These are phyloP conservation scores for Melanerpes aurifrons DNA, from an alignment of 2,113 vertebrate genomes.

Conservation along the genomic window DNA sequence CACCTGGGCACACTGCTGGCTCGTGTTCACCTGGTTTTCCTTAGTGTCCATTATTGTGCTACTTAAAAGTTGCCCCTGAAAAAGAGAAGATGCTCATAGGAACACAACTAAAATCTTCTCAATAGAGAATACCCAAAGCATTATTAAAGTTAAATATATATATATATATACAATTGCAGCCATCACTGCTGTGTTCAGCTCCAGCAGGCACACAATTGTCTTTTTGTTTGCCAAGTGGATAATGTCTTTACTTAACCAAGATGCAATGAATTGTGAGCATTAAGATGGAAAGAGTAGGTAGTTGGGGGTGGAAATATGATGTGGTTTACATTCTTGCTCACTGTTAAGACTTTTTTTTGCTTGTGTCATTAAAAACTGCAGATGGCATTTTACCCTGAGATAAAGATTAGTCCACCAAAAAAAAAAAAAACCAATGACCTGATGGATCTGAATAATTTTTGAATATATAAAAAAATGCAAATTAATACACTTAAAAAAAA, in stretches of 20 bases:
- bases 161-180: neutral
- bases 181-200: neutral
- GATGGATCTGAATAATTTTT: neutral
- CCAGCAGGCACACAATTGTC: neutral
- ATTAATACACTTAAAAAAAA: neutral
- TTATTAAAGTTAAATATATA: neutral
- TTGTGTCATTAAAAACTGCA: neutral
- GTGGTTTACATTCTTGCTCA: neutral
- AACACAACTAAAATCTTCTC: neutral
- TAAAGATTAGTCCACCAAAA: neutral
- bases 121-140: neutral
- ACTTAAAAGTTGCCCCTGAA: neutral
- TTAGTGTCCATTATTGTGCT: neutral
- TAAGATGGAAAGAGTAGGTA: slow-evolving; percentile 20
- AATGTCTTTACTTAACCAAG: slow-evolving; percentile 47
- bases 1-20: too few species aligned
- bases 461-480: neutral
- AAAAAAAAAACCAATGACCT: neutral
- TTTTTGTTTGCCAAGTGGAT: slow-evolving; percentile 24
- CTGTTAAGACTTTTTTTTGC: neutral
- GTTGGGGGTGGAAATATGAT: neutral
- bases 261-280: slow-evolving; percentile 27
- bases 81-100: neutral
- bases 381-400: neutral
- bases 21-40: neutral